These are phyloP conservation scores for Xiphophorus couchianus DNA, from an alignment of 2,113 vertebrate genomes.

Conservation along the genomic window DNA sequence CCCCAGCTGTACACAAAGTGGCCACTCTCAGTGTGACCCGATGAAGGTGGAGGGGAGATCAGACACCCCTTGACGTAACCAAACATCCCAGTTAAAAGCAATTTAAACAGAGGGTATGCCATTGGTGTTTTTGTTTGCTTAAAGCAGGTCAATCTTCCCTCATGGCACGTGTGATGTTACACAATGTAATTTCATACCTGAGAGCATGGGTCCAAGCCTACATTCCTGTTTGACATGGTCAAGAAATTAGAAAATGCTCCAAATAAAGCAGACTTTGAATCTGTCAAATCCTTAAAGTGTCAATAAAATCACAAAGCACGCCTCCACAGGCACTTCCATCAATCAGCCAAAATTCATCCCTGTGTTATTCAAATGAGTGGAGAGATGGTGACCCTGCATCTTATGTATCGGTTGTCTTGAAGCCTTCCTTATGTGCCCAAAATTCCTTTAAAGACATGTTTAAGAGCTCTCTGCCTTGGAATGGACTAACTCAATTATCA, in stretches of 20 bases:
- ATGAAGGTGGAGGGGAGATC: constrained; percentile 60
- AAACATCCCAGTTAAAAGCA: constrained; percentile 71
- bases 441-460: constrained; percentile 72
- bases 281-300: constrained; percentile 9
- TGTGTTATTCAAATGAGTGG: constrained; percentile 70
- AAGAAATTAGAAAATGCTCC: constrained; percentile 46
- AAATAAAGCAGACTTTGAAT: constrained; percentile 34
- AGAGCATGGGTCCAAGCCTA: constrained; percentile 29
- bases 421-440: constrained; percentile 60
- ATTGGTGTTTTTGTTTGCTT: constrained; percentile 66
- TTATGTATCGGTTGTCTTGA: constrained; percentile 66
- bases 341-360: constrained; percentile 35
- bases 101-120: constrained; percentile 56
- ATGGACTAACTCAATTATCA: constrained; percentile 80
- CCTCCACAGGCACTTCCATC: constrained; percentile 49
- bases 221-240: constrained; percentile 18
- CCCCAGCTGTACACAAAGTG: constrained; percentile 73
- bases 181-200: constrained; percentile 44
- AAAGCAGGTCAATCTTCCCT: constrained; percentile 60
- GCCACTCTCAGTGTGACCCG: constrained; percentile 61
- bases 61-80: constrained; percentile 69
- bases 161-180: constrained; percentile 66
- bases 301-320: constrained; percentile 46
- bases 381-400: constrained; percentile 61
- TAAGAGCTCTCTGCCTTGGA: constrained; percentile 67